Base-by-base conservation (phyloP, 2,888 invertebrate species). In the Apocheima hispidaria region DNA sequence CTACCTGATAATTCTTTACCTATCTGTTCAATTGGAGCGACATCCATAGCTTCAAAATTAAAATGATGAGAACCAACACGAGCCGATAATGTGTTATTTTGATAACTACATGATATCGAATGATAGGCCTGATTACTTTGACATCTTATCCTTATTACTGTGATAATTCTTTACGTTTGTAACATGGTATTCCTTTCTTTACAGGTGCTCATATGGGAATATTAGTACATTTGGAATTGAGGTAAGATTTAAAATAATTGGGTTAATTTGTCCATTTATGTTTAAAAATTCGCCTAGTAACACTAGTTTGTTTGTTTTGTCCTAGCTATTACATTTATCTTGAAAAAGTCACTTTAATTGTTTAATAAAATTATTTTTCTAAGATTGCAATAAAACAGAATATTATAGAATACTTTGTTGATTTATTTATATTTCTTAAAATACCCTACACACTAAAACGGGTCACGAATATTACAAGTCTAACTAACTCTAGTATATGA, bases 71-170 rank as follows among this genome's bases (percentile, higher is more conserved):
- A 84, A 77, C 58, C 60, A 78, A 87, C 87, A 88, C 81, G 88
- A 89, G 88, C 87, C 87, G 77, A 88, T 75, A 69, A 83, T 77
- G 83, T 88, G 87, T 87, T 83, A 75, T 72, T 77, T 79, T 86
- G 87, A 88, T 81, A 83, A 88, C 84, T 70, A 87, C 63, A 71
- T 90, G 89, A 90, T 85, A 88, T 66, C 71, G 77, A 87, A 89
- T 89, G 90, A 89, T 89, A 90, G 89, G 89, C 71, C 89, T 89
- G 89, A 90, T 77, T 72, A n/a, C 20, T 54, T 56, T 21, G n/a
- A 9, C 16, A 26, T 28, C 12, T 33, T 7, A 41, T 21, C 33
- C 40, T 1, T 35, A 36, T 12, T 10, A 48, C 33, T 6, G 20
- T 1, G 30, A 33, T 20, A 20, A 18, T 48, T 7, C 12, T 20